These are phyloP conservation scores for Pemphredon lugubris DNA, from an alignment of 2,888 invertebrate species.

Conservation along the genomic window DNA sequence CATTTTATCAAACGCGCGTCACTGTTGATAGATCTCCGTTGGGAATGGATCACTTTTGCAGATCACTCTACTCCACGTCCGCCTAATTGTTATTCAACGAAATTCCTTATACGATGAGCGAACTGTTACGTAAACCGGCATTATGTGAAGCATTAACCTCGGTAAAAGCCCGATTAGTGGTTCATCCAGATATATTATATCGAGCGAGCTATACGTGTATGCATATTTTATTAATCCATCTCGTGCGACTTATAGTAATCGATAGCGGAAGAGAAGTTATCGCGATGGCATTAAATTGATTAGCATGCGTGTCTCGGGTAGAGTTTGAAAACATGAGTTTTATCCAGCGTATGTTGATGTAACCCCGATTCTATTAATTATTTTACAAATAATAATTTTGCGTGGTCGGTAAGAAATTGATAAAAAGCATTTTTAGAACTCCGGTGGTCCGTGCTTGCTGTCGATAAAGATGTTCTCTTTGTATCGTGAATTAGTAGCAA, in stretches of 20 bases:
- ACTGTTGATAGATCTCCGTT: neutral
- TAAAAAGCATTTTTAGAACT: neutral
- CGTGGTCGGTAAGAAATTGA: too few relatives aligned
- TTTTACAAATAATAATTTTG: too few relatives aligned
- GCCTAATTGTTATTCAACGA: slow-evolving; percentile 31
- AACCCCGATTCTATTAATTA: too few relatives aligned
- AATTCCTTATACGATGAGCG: slow-evolving; percentile 8
- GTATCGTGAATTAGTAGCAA: neutral
- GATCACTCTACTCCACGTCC: slow-evolving; percentile 12
- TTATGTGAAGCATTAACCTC: slow-evolving; percentile 36
- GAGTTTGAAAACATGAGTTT: too few relatives aligned
- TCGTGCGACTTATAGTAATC: neutral
- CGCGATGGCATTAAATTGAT: neutral
- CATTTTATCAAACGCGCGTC: too few relatives aligned
- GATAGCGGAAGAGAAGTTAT: neutral
- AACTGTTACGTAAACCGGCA: slow-evolving; percentile 30
- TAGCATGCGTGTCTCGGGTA: too few relatives aligned
- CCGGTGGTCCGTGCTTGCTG: neutral
- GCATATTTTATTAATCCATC: slow-evolving; percentile 1
- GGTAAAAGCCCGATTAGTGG: slow-evolving; percentile 12
- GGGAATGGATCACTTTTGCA: slow-evolving; percentile 24
- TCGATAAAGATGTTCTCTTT: slow-evolving; percentile 19
- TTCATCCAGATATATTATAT: slow-evolving; percentile 20
- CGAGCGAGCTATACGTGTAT: slow-evolving; percentile 9
- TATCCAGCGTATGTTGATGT: too few relatives aligned